Conservation (phyloP, 2,797 vertebrate genomes). For the Ptychobarbus kaznakovi region DNA sequence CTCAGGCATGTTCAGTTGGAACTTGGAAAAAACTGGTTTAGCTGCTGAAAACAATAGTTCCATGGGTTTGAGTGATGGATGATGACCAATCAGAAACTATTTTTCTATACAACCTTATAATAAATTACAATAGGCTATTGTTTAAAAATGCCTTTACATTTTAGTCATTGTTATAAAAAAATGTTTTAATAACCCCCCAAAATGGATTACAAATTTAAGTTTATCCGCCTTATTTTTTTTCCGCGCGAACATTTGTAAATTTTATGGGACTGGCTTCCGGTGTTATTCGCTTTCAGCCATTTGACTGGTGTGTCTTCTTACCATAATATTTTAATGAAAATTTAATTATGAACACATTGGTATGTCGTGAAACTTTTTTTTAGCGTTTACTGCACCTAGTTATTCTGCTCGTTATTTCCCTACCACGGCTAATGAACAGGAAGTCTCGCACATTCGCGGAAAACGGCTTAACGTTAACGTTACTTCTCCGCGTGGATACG, state of each 20-base stretch:
- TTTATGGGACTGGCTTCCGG: not conserved
- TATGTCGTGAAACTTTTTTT: too few species aligned
- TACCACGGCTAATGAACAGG: too few species aligned
- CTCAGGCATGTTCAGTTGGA: not conserved
- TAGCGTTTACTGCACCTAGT: too few species aligned
- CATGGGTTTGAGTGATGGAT: not conserved
- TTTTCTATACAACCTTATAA: not conserved
- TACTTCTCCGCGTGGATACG: too few species aligned
- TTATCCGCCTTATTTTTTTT: not conserved
- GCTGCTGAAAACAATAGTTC: not conserved
- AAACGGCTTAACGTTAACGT: too few species aligned
- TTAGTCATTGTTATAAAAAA: not conserved
- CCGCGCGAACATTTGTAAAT: too few species aligned
- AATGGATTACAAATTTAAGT: not conserved
- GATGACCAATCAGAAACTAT: not conserved
- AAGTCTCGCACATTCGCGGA: too few species aligned
- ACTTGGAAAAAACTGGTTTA: too few species aligned
- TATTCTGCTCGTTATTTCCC: too few species aligned
- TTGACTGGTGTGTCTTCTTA: too few species aligned
- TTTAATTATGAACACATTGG: too few species aligned
- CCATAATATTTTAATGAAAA: too few species aligned
- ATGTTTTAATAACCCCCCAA: not conserved
- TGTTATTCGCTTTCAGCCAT: not conserved
- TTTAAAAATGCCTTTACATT: not conserved
- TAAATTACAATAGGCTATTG: not conserved